These are phyloP conservation scores for Lumbricus terrestris DNA, from an alignment of 2,888 invertebrate species.

Conservation along the genomic window DNA sequence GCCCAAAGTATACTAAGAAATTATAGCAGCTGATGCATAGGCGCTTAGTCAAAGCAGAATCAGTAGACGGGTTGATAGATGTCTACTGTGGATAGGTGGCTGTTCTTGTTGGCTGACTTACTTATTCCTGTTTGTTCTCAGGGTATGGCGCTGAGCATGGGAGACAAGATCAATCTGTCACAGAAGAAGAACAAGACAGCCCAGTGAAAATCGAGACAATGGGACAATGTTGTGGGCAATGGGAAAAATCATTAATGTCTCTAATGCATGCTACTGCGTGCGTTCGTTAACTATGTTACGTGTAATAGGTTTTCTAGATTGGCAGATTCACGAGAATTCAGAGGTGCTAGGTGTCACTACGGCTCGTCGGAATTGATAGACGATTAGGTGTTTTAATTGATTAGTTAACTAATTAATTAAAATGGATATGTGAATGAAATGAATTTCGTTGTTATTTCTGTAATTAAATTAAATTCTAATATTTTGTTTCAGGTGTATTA, in stretches of 20 bases:
- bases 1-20: no score
- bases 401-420: not conserved
- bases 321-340: not conserved
- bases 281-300: not conserved
- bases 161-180: conserved; percentile 86
- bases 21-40: no score
- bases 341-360: not conserved
- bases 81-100: no score
- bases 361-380: not conserved
- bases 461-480: not conserved
- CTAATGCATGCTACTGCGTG: not conserved
- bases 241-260: not conserved
- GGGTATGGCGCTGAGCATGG: conserved; percentile 98
- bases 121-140: conserved; percentile 58
- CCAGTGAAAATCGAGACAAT: not conserved
- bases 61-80: no score
- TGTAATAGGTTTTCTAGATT: not conserved
- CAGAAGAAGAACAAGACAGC: conserved; percentile 49
- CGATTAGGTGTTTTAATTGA: not conserved
- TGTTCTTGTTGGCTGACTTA: no score
- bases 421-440: not conserved
- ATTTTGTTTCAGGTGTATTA: not conserved
- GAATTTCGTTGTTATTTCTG: not conserved
- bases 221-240: not conserved
- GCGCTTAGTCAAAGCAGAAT: no score